A percentile compares a stretch with the other conserved stretches of the same genome.
These are phyloP conservation scores for Mandrillus leucophaeus DNA, from an alignment of 2,113 vertebrate species.

Conservation along the genomic window DNA sequence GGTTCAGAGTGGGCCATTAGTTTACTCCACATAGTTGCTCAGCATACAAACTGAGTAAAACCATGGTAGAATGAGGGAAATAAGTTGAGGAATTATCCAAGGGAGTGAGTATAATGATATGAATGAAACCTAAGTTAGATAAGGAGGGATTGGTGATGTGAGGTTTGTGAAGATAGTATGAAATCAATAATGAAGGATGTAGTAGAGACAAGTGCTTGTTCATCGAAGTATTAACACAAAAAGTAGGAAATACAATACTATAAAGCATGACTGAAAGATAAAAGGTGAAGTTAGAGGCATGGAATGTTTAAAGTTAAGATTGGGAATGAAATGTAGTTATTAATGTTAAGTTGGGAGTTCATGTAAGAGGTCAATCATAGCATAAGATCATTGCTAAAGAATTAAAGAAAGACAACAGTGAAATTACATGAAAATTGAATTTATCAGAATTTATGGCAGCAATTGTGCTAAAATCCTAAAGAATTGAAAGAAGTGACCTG, in stretches of 20 bases:
- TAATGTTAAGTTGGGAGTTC: neutral
- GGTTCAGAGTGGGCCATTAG: neutral
- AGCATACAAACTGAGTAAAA: neutral
- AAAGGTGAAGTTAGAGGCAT: neutral
- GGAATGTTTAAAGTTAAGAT: neutral
- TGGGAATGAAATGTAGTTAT: neutral
- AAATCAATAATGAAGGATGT: neutral
- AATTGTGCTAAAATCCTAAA: neutral
- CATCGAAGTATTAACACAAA: neutral
- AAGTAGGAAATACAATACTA: neutral
- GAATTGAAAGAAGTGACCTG: neutral
- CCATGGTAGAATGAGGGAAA: neutral
- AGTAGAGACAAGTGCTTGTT: neutral
- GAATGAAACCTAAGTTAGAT: neutral
- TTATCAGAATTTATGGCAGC: neutral
- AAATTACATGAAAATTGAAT: neutral
- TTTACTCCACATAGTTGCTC: neutral
- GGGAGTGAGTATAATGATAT: neutral
- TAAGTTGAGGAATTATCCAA: neutral
- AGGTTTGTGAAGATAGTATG: neutral
- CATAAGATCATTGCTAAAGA: neutral
- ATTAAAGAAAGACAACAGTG: neutral
- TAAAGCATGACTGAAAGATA: neutral
- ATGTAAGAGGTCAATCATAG: neutral
- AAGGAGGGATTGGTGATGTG: neutral